phyloP scores from a whole-genome alignment of 2,113 vertebrate species.

The Excalfactoria chinensis region DNA sequence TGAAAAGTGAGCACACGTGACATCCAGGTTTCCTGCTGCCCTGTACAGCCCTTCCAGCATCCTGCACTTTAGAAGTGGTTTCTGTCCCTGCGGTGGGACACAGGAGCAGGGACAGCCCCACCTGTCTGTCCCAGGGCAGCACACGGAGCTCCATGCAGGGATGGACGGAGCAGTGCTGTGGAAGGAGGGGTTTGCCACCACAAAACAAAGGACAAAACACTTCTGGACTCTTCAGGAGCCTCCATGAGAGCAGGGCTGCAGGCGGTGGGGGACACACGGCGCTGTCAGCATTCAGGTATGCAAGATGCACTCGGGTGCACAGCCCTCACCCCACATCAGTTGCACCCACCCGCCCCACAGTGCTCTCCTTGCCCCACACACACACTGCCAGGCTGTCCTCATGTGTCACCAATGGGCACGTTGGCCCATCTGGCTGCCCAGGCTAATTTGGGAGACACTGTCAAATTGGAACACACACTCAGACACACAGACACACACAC shows the following conservation, averaged over 20 bases:
- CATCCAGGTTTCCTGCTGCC: neutral
- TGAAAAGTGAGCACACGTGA: neutral
- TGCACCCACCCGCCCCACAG: neutral
- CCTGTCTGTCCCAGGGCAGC: neutral
- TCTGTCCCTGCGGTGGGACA: neutral
- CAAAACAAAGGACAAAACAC: neutral
- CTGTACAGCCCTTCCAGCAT: neutral
- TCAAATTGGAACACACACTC: conserved; percentile 4
- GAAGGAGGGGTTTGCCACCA: neutral
- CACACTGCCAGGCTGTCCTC: neutral
- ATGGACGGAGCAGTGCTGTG: neutral
- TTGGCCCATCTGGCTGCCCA: neutral
- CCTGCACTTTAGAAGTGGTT: neutral
- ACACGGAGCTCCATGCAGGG: no score
- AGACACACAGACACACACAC: neutral
- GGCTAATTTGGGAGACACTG: conserved; percentile 9
- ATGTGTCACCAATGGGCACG: neutral
- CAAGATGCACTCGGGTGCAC: no score
- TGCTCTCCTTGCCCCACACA: neutral
- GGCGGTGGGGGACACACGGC: neutral
- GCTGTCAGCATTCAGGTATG: no score
- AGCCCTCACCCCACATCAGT: neutral
- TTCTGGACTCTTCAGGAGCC: neutral
- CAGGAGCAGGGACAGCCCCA: neutral
- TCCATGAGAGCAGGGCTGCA: neutral